Conservation (phyloP, 2,113 vertebrate species). For the Motacilla tschutschensis region DNA sequence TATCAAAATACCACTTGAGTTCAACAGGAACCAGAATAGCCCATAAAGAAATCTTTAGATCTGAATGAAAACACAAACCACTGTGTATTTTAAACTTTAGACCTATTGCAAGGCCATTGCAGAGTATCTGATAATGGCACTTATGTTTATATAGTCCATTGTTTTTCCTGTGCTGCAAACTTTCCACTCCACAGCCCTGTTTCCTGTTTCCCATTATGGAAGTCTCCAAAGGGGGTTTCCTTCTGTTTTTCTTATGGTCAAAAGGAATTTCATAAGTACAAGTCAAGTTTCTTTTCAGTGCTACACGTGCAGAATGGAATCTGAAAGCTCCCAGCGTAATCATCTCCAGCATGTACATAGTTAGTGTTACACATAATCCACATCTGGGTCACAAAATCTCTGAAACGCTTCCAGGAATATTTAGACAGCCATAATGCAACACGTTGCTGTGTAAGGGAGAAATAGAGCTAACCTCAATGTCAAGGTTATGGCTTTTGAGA, state of each 20-base stretch:
- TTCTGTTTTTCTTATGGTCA: slow-evolving; percentile 55
- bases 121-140: slow-evolving; percentile 45
- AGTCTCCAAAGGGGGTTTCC: slow-evolving; percentile 49
- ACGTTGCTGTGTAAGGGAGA: background rate
- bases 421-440: slow-evolving; percentile 53
- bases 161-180: slow-evolving; percentile 51
- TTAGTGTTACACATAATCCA: slow-evolving; percentile 55
- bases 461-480: slow-evolving; percentile 20
- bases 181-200: slow-evolving; percentile 45
- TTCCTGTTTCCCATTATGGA: slow-evolving; percentile 59
- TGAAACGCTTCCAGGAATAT: slow-evolving; percentile 36
- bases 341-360: slow-evolving; percentile 34
- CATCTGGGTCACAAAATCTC: slow-evolving; percentile 56
- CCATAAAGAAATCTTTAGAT: slow-evolving; percentile 42
- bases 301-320: slow-evolving; percentile 46
- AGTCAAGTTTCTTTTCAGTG: slow-evolving; percentile 54
- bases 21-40: background rate
- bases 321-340: slow-evolving; percentile 40
- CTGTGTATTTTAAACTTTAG: slow-evolving; percentile 50
- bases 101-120: slow-evolving; percentile 26
- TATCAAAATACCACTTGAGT: slow-evolving; percentile 38
- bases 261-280: slow-evolving; percentile 58
- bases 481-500: slow-evolving; percentile 39
- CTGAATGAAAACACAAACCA: slow-evolving; percentile 48
- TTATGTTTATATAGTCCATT: slow-evolving; percentile 53